Evolutionary conservation across 1,140 invertebrate species (phyloP), one percentile per base, ranked within the genome.

Genomic region (Tetranychus cinnabarinus): DNA sequence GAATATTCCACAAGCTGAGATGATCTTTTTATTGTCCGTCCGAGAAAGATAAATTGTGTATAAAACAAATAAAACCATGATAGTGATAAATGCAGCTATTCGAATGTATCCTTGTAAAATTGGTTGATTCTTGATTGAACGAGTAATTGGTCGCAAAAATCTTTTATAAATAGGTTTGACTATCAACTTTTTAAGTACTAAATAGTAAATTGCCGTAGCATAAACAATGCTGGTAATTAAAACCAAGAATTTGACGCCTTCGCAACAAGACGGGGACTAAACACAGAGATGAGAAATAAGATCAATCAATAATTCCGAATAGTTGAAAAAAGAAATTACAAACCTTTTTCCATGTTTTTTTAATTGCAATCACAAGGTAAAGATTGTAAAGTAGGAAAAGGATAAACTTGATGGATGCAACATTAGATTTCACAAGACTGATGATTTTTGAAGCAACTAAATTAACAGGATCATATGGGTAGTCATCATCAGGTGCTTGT

Each of bases 221-320:
- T 84, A 82, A 33, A 77, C 69, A 37, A 85, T 73, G 33, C 70
- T 67, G 1, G 82, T 72, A 0, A 88, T 66, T 12, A 86, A 75
- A 10, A 86, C 69, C 1, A 88, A 71, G 68, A 85, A 78, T 54
- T 83, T 83, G 66, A 84, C 81, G 1, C 85, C 85, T 59, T 78
- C 64, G 66, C 84, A 85, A 65, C 78, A 82, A 60, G 72, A 66
- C 62, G 65, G 73, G 1, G 63, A 36, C 15, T 62, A 15, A n/a
- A 52, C 4, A 15, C 4, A 15, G 15, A 52, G 15, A n/a, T 6
- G 5, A 8, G n/a, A 52, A 23, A 23, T 4, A 8, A 8, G 15
- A 23, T 52, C 15, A 23, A 23, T 23, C 23, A 23, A 23, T 23
- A 23, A 23, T 23, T 23, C 23, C 0, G 39, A 42, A 6, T 42